Evolutionary conservation across 2,797 vertebrate genomes (phyloP).

Genomic region (Myripristis murdjan): DNA sequence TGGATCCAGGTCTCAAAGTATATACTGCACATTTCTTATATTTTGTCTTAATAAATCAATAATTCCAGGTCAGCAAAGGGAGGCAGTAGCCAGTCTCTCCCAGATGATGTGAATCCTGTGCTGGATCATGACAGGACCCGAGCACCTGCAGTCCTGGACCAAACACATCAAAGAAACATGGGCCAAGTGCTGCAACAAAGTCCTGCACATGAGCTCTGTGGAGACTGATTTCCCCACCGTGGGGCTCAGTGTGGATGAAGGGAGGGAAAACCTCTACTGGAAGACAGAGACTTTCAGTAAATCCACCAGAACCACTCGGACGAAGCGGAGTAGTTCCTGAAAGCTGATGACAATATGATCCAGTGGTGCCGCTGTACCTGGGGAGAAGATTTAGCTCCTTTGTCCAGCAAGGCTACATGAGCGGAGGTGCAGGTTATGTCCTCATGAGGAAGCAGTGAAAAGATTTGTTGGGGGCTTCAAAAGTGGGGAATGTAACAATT

Average conservation of each 20-base stretch:
- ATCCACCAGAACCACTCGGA: slow-evolving; percentile 89
- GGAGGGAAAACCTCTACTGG: slow-evolving; percentile 93
- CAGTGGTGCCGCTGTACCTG: slow-evolving; percentile 90
- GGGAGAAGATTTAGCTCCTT: slow-evolving; percentile 90
- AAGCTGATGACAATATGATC: slow-evolving; percentile 89
- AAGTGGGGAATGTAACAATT: slow-evolving; percentile 87
- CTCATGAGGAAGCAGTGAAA: slow-evolving; percentile 91
- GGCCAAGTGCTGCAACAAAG: slow-evolving; percentile 89
- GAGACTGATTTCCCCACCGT: slow-evolving; percentile 91
- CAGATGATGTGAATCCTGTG: slow-evolving; percentile 88
- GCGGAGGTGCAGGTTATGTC: slow-evolving; percentile 93
- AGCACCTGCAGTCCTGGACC: slow-evolving; percentile 88
- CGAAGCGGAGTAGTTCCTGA: slow-evolving; percentile 94
- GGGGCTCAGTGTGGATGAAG: slow-evolving; percentile 91
- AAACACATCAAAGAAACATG: slow-evolving; percentile 90
- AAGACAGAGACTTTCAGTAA: slow-evolving; percentile 94
- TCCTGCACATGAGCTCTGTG: slow-evolving; percentile 93
- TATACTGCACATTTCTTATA: slow-evolving; percentile 15
- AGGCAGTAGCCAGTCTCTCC: slow-evolving; percentile 75
- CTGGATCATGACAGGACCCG: slow-evolving; percentile 94
- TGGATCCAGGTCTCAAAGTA: too few species aligned
- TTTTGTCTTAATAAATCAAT: not conserved
- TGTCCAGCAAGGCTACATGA: slow-evolving; percentile 93
- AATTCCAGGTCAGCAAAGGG: slow-evolving; percentile 80
- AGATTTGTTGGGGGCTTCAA: slow-evolving; percentile 89